phyloP scores from a whole-genome alignment of 2,888 invertebrate species.

The Tipula confusa region DNA sequence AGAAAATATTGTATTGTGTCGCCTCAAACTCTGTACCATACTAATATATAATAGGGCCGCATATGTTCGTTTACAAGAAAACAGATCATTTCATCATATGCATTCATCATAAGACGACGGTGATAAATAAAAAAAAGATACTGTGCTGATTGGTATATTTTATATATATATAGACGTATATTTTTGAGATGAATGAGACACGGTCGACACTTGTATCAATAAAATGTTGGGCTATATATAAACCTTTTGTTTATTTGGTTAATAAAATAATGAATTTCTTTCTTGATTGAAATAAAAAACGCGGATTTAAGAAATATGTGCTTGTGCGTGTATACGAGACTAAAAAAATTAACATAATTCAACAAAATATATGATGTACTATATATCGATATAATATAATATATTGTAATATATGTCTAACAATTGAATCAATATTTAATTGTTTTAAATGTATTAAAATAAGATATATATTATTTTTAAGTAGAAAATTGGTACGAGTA shows the following conservation, averaged over 20 bases:
- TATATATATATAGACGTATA: no score
- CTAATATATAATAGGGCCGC: background rate
- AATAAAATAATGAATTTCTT: constrained; percentile 12
- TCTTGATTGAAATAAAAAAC: constrained; percentile 17
- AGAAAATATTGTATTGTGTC: background rate
- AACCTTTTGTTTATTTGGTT: background rate
- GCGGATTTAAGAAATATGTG: background rate
- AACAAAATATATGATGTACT: background rate
- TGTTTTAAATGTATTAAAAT: background rate
- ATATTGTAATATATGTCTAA: background rate
- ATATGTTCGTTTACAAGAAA: background rate
- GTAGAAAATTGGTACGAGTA: background rate
- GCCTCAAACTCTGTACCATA: background rate
- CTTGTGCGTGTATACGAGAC: background rate
- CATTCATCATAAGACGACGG: background rate
- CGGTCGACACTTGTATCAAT: background rate
- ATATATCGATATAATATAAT: background rate
- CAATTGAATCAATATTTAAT: constrained; percentile 25
- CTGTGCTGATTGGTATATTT: background rate
- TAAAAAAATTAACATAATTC: background rate
- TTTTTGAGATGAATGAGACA: background rate
- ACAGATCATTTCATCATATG: background rate
- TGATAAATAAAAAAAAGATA: background rate
- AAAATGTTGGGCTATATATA: background rate
- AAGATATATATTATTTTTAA: background rate